Evolutionary conservation across 1,140 invertebrate genomes (phyloP), one percentile per base, ranked within the genome.

Genomic region (Rhagoletis zephyria): DNA sequence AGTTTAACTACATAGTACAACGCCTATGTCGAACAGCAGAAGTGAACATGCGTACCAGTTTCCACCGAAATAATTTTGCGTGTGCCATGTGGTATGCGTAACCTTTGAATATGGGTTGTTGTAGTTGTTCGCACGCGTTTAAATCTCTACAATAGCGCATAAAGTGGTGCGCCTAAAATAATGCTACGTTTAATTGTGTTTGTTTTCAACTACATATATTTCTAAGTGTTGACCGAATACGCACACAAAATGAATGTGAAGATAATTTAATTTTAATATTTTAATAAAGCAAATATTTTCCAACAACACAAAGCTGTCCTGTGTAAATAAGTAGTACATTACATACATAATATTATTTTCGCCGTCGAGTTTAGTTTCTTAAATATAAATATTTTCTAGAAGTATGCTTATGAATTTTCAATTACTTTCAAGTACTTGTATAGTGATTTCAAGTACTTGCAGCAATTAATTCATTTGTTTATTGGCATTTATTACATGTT

Each of bases 211-310:
- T 30, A 30, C 51, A 56, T 10, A 7, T 5, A 56, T 56, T 56
- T 56, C 74, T 30, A 81, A 81, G 48, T 81, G 42, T 12, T 51
- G 74, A 10, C 45, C 48, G 14, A 9, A 81, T 81, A 81, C 16
- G 48, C 19, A 56, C 42, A 56, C 48, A 81, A 81, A 48, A 19
- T 81, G 48, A 81, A 81, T 56, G 9, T 81, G 74, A 74, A 48
- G 40, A 12, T 74, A 45, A 74, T 74, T 74, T 74, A 48, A 42
- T 45, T 42, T 60, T 60, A 60, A 64, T 64, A 64, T 30, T 30
- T 30, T 30, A 30, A 30, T 30, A 30, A 30, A 30, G 30, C 30
- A 56, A 10, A 56, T 56, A 2, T 56, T 56, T 56, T 56, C 51
- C 51, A 81, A 81, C 74, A 81, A 81, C 14, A 56, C 56, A 81